phyloP scores from a whole-genome alignment of 2,888 invertebrate species.

The Tuberolachnus salignus region DNA sequence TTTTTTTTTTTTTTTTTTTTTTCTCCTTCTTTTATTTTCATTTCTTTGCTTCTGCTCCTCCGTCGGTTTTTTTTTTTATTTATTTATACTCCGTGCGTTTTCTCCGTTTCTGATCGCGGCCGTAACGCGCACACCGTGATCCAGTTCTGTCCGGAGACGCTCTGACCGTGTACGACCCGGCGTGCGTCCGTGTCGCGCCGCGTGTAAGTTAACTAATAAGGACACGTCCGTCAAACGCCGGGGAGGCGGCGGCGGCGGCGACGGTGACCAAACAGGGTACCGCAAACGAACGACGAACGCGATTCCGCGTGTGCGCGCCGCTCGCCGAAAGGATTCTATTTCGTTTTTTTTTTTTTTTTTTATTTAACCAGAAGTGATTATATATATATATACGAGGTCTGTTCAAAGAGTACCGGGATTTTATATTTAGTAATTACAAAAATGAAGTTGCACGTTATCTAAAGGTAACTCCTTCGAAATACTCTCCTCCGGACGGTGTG shows the following conservation, averaged over 20 bases:
- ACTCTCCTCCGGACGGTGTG: too few relatives aligned
- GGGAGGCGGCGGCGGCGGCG: not conserved
- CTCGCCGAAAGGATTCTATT: too few relatives aligned
- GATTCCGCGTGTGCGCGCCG: too few relatives aligned
- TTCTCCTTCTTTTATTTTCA: not conserved
- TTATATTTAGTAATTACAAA: too few relatives aligned
- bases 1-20: not conserved
- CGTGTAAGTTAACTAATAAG: constrained; percentile 38
- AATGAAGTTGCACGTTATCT: too few relatives aligned
- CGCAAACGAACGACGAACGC: not conserved
- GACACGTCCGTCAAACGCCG: constrained; percentile 41
- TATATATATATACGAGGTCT: too few relatives aligned
- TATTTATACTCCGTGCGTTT: not conserved
- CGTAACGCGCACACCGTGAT: constrained; percentile 6
- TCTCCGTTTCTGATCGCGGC: constrained; percentile 29
- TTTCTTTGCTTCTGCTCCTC: constrained; percentile 23
- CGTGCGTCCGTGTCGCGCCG: not conserved
- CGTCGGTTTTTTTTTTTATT: not conserved
- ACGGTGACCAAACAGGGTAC: constrained; percentile 19
- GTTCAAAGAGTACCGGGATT: too few relatives aligned
- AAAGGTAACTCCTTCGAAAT: too few relatives aligned
- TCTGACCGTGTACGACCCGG: constrained; percentile 4
- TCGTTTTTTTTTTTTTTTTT: too few relatives aligned
- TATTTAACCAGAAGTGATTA: too few relatives aligned
- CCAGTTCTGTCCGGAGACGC: constrained; percentile 51